Percentiles rank a stretch among this genome's conserved stretches.
phyloP scores from a whole-genome alignment of 2,113 vertebrate species.

The Etheostoma cragini region DNA sequence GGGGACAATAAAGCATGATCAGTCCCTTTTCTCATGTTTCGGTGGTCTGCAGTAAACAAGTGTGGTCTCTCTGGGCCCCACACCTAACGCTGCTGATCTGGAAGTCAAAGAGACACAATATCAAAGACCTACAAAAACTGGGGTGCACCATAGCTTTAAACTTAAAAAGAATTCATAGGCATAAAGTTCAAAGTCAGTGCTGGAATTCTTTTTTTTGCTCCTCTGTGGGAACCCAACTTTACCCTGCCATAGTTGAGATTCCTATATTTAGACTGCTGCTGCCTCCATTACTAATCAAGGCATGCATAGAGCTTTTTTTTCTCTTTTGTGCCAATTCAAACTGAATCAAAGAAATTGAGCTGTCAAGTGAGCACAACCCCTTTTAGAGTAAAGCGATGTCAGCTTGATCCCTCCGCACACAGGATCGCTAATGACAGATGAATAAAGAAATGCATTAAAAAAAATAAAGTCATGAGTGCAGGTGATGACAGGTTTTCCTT shows the following conservation, averaged over 20 bases:
- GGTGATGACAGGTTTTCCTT: slow-evolving; percentile 12
- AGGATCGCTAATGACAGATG: slow-evolving; percentile 7
- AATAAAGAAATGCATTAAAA: background rate
- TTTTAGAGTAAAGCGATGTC: background rate
- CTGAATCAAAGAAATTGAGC: slow-evolving; percentile 27
- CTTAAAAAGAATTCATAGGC: slow-evolving; percentile 63
- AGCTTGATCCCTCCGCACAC: background rate
- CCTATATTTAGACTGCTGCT: slow-evolving; percentile 45
- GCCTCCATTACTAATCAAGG: slow-evolving; percentile 20
- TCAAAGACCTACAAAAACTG: slow-evolving; percentile 45
- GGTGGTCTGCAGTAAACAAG: slow-evolving; percentile 35
- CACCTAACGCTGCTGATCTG: slow-evolving; percentile 39
- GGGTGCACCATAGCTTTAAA: slow-evolving; percentile 12
- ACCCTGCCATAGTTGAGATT: slow-evolving; percentile 7
- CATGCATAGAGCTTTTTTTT: background rate
- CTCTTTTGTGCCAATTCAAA: slow-evolving; percentile 35
- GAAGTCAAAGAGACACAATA: slow-evolving; percentile 37
- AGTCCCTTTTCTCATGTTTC: background rate
- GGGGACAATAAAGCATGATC: background rate
- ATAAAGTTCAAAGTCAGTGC: slow-evolving; percentile 59
- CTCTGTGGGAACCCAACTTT: slow-evolving; percentile 41
- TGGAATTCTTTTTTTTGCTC: slow-evolving; percentile 28
- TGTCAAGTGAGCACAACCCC: background rate
- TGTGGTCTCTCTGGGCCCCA: slow-evolving; percentile 15
- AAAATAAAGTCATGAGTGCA: background rate